phyloP scores from a whole-genome alignment of 1,140 invertebrate genomes.

The Cydia amplana region DNA sequence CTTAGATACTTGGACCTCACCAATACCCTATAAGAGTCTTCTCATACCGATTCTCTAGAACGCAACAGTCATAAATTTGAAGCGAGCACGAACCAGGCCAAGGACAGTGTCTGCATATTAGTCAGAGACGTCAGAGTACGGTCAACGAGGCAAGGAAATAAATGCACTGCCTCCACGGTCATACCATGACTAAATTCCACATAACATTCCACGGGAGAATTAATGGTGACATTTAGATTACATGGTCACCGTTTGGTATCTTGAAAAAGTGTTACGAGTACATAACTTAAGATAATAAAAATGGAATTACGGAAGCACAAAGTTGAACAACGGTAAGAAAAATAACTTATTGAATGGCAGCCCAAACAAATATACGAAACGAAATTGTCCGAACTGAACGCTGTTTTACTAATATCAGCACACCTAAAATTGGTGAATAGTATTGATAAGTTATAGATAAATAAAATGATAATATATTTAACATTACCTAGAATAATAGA shows the following conservation, averaged over 20 bases:
- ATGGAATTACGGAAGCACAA: neutral
- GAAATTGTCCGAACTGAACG: too few species aligned
- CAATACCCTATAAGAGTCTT: neutral
- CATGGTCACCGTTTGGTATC: neutral
- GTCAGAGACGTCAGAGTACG: constrained; percentile 8
- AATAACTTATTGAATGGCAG: neutral
- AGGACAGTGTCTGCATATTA: constrained; percentile 27
- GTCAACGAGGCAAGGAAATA: constrained; percentile 8
- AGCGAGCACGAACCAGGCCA: constrained; percentile 15
- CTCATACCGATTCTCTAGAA: constrained; percentile 8
- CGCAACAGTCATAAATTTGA: constrained; percentile 2
- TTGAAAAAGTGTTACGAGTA: constrained; percentile 5
- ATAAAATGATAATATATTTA: too few species aligned
- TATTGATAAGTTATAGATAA: too few species aligned
- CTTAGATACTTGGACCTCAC: neutral
- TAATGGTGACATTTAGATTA: constrained; percentile 9
- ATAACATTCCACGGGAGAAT: constrained; percentile 15
- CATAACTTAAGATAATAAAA: neutral
- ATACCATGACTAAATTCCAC: constrained; percentile 7
- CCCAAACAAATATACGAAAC: too few species aligned
- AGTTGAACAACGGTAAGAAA: neutral
- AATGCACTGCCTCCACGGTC: constrained; percentile 27
- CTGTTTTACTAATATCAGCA: too few species aligned
- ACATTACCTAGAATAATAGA: too few species aligned
- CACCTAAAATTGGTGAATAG: too few species aligned